phyloP scores from a whole-genome alignment of 2,113 vertebrate genomes.

The Scomber colias region DNA sequence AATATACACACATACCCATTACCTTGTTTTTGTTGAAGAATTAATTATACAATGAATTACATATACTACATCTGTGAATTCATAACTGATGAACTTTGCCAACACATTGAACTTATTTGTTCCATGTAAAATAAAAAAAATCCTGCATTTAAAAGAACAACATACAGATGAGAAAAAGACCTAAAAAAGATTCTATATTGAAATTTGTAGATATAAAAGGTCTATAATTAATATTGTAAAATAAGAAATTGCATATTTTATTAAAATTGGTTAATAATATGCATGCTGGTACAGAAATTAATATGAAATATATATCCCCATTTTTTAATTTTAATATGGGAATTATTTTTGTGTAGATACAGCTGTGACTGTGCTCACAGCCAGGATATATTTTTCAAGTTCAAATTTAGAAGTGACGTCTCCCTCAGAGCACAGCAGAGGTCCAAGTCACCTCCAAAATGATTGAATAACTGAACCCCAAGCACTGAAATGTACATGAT shows the following conservation, averaged over 20 bases:
- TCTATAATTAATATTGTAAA: conserved; percentile 68
- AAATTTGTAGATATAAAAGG: conserved; percentile 68
- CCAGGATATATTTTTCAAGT: conserved; percentile 12
- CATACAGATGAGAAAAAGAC: not conserved
- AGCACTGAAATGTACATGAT: not conserved
- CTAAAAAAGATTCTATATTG: conserved; percentile 26
- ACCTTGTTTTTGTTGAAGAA: not conserved
- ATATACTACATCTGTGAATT: conserved; percentile 11
- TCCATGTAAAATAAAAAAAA: not conserved
- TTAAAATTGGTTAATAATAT: conserved; percentile 75
- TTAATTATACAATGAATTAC: conserved; percentile 10
- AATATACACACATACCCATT: not conserved
- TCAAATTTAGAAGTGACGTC: no score
- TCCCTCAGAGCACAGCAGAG: no score
- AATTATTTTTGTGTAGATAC: conserved; percentile 44
- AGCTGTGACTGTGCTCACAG: conserved; percentile 26
- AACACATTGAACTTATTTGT: conserved; percentile 22
- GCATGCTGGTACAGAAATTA: conserved; percentile 69
- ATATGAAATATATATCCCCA: conserved; percentile 57
- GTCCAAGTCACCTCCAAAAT: conserved; percentile 8
- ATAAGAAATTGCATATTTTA: conserved; percentile 76
- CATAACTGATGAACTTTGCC: conserved; percentile 20
- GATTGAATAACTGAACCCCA: not conserved
- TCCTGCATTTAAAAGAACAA: not conserved
- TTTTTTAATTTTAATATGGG: conserved; percentile 56